Base-by-base conservation (phyloP, 2,888 invertebrate species). In the Polydrusus pterygomalis region DNA sequence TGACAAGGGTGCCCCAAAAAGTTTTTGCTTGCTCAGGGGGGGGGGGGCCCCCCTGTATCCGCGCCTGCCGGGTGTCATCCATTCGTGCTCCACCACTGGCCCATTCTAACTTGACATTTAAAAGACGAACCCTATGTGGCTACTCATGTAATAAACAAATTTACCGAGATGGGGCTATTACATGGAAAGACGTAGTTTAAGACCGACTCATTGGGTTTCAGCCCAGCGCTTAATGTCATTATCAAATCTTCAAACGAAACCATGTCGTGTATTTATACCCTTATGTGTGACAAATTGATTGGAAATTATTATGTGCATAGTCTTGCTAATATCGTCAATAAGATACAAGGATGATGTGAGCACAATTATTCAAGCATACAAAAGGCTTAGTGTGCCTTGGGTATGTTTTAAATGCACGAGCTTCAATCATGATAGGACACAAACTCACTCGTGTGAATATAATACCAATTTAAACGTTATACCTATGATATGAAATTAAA, bases 271-370 rank as follows among this genome's bases (percentile, higher is more conserved):
- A n/a, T n/a, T 13, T 20, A 25, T 45, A 51, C 34, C 51, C 67
- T 67, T 67, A 67, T 67, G 54, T 67, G 67, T 17, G 20, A 54
- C 18, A 67, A 67, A 67, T 67, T 49, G 67, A 38, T 51, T 67
- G 67, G 49, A 67, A 67, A 51, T 67, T 51, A 67, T 40, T 18
- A 34, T 17, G 17, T 38, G 30, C 30, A 67, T 49, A 25, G 17
- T 17, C 49, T 47, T 13, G 38, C 38, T 67, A 67, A 67, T 51
- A 20, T 51, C 17, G 58, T 60, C 38, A 38, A 15, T 60, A 60
- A 60, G 58, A 60, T 60, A 60, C 38, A 17, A 17, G 58, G 20
- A 34, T 34, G 58, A 60, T 60, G 58, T 60, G 38, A 60, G 38
- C 58, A 56, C 56, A 60, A 60, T 60, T 60, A 60, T 60, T 60